A percentile compares a stretch with the other conserved stretches of the same genome.
Conservation (phyloP, 1,140 invertebrate genomes). For the Papilio glaucus region DNA sequence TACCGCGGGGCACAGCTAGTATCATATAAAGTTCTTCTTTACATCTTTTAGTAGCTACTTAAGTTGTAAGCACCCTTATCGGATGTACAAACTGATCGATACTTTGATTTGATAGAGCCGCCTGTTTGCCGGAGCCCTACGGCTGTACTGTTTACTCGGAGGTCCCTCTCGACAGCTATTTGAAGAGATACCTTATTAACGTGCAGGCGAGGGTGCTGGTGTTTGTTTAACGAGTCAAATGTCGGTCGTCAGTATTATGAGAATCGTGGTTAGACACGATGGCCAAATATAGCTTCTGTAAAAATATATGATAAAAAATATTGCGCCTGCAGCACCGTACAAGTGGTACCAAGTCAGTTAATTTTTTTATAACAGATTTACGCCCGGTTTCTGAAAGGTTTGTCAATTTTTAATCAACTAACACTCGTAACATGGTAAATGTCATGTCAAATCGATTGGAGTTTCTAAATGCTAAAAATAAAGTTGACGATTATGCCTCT, state of each 20-base stretch:
- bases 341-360: too few relatives aligned
- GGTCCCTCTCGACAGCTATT: background rate
- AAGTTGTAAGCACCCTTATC: constrained; percentile 13
- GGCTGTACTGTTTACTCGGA: background rate
- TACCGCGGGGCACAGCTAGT: too few relatives aligned
- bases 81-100: constrained; percentile 6
- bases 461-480: too few relatives aligned
- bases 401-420: too few relatives aligned
- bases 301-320: background rate
- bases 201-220: background rate
- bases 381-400: too few relatives aligned
- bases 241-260: constrained; percentile 6
- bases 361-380: too few relatives aligned
- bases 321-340: background rate
- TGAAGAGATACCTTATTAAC: constrained; percentile 28
- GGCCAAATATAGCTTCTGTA: background rate
- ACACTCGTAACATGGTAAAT: too few relatives aligned
- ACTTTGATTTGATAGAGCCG: background rate
- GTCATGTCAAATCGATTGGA: too few relatives aligned
- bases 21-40: too few relatives aligned
- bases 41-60: background rate
- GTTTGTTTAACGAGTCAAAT: constrained; percentile 4
- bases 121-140: background rate
- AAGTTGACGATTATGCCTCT: too few relatives aligned
- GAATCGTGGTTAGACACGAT: background rate